phyloP scores from a whole-genome alignment of 2,797 vertebrate genomes.

The Chloroceryle amazona region DNA sequence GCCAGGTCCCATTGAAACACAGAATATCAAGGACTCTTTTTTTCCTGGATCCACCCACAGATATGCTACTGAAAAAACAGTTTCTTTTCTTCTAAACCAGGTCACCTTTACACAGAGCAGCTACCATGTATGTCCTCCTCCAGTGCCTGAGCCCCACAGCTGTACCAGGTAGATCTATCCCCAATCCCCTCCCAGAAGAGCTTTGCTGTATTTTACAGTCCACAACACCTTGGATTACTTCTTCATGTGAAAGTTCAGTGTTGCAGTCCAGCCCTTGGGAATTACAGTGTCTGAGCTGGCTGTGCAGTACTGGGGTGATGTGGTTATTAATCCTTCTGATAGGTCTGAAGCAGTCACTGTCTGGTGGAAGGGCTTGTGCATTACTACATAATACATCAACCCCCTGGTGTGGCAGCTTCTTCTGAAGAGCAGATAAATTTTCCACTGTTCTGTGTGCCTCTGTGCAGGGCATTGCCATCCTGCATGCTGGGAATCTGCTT shows the following conservation, averaged over 20 bases:
- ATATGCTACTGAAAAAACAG: background rate
- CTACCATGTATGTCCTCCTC: accelerated
- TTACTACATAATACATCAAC: slow-evolving; percentile 23
- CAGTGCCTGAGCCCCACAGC: background rate
- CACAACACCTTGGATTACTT: background rate
- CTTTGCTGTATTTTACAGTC: background rate
- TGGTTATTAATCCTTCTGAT: slow-evolving; percentile 42
- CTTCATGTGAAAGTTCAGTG: background rate
- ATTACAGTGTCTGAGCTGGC: background rate
- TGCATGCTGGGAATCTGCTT: accelerated
- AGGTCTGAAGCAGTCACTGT: background rate
- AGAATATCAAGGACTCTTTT: background rate
- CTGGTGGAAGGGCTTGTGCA: background rate
- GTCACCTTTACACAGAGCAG: background rate
- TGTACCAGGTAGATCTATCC: background rate
- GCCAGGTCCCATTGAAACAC: background rate
- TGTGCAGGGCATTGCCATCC: background rate
- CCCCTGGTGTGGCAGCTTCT: background rate
- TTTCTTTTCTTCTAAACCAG: background rate
- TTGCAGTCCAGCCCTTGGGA: background rate
- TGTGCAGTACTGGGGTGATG: background rate
- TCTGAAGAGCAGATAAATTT: slow-evolving; percentile 19
- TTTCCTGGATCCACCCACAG: background rate
- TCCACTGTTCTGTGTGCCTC: background rate
- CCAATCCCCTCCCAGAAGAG: background rate